phyloP scores from a whole-genome alignment of 2,797 vertebrate genomes.

The Coccyzus lansbergi region DNA sequence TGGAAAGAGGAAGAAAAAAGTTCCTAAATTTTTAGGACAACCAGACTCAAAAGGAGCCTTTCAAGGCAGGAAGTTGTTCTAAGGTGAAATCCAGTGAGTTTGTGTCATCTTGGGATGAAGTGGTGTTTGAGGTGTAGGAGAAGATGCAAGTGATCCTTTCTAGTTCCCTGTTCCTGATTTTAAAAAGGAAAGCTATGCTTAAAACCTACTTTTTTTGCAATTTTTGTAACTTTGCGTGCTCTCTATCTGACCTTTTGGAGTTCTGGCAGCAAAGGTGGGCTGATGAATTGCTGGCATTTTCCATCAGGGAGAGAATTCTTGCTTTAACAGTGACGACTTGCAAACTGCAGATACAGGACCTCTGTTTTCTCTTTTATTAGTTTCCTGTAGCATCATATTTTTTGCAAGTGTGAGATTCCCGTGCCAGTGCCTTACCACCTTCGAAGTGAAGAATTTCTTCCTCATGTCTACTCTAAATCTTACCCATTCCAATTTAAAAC shows the following conservation, averaged over 20 bases:
- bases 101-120: not conserved
- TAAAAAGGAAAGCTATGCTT: not conserved
- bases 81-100: not conserved
- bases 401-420: not conserved
- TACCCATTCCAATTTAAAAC: too few relatives aligned
- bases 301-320: not conserved
- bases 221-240: not conserved
- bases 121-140: not conserved
- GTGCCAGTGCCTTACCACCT: too few relatives aligned
- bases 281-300: not conserved
- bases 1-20: not conserved
- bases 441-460: too few relatives aligned
- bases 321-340: not conserved
- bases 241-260: not conserved
- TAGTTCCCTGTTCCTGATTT: not conserved
- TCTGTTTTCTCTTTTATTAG: not conserved
- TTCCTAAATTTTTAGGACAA: not conserved
- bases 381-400: not conserved
- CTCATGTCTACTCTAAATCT: too few relatives aligned
- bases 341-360: not conserved
- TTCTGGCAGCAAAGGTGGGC: not conserved
- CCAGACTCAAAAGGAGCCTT: not conserved
- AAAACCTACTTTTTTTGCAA: fast-evolving
- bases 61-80: not conserved
- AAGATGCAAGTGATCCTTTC: not conserved